These are phyloP conservation scores for Pseudocheirus occidentalis DNA, from an alignment of 2,797 vertebrate genomes.

Conservation along the genomic window DNA sequence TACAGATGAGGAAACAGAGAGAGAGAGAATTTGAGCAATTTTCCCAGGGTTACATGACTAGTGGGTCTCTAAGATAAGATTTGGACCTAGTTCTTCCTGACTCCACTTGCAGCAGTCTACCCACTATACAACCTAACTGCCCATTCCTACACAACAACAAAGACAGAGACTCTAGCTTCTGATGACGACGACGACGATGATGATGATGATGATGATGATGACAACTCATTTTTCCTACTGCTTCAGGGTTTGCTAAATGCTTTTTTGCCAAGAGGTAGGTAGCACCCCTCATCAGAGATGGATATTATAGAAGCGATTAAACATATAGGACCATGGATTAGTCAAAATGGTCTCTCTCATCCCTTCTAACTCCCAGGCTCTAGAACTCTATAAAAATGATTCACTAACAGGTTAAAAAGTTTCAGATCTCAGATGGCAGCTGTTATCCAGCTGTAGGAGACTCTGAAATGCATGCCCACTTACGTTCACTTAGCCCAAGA, in stretches of 20 bases:
- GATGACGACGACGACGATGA: neutral
- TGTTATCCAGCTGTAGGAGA: neutral
- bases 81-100: neutral
- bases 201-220: neutral
- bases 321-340: neutral
- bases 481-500: conserved; percentile 24
- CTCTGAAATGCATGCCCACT: neutral
- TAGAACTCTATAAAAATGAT: neutral
- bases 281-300: neutral
- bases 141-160: neutral
- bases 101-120: neutral
- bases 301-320: neutral
- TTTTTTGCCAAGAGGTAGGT: neutral
- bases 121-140: neutral
- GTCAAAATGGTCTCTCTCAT: neutral
- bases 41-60: neutral
- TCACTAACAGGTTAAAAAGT: conserved; percentile 30
- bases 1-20: neutral
- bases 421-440: neutral
- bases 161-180: neutral
- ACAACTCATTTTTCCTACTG: neutral
- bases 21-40: neutral
- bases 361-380: neutral
- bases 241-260: neutral
- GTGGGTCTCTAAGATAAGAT: neutral